Conservation (phyloP, 2,113 vertebrate species). For the Taurulus bubalis region DNA sequence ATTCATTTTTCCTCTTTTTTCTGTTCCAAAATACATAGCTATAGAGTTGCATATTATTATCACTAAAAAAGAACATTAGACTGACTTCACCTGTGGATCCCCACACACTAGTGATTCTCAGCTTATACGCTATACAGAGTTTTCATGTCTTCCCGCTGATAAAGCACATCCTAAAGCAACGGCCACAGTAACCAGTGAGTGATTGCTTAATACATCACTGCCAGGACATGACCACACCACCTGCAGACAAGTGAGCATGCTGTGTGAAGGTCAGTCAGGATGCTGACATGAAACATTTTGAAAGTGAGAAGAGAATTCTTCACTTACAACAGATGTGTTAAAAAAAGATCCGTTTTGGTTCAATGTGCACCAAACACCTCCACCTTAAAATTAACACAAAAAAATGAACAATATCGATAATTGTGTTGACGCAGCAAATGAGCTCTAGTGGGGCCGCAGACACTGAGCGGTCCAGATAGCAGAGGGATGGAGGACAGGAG, state of each 20-base stretch:
- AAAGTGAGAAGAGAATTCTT: constrained; percentile 1
- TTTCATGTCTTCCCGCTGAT: neutral
- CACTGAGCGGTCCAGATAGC: constrained; percentile 19
- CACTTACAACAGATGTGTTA: neutral
- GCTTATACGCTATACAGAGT: neutral
- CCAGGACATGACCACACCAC: neutral
- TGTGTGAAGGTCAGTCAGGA: neutral
- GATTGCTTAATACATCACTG: constrained; percentile 19
- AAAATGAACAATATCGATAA: neutral
- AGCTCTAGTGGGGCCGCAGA: neutral
- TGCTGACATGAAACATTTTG: constrained; percentile 9
- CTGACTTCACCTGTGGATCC: neutral
- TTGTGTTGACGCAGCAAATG: neutral
- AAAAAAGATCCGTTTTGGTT: neutral
- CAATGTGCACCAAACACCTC: neutral
- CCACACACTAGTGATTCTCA: neutral
- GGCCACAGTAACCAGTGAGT: neutral
- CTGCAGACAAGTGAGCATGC: constrained; percentile 1
- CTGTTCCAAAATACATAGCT: too few relatives aligned
- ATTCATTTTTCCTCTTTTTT: too few relatives aligned
- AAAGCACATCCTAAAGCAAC: constrained; percentile 14
- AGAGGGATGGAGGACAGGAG: neutral
- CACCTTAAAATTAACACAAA: neutral
- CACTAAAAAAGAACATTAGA: neutral
- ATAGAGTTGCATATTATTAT: neutral